phyloP scores from a whole-genome alignment of 1,140 invertebrate species.

The Drosophila eugracilis region DNA sequence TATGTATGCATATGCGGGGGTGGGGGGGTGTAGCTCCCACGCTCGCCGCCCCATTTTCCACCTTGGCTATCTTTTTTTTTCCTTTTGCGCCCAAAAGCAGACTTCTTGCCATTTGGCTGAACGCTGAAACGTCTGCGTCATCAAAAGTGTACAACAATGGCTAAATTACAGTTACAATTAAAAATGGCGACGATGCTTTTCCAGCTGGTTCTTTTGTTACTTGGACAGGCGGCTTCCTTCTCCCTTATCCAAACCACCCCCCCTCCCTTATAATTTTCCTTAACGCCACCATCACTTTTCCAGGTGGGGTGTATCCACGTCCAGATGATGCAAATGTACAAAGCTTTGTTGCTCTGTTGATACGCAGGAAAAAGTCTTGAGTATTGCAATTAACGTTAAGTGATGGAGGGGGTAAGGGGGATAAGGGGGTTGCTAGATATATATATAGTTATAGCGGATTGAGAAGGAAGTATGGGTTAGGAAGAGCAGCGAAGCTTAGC shows the following conservation, averaged over 20 bases:
- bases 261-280: too few relatives aligned
- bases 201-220: conserved; percentile 57
- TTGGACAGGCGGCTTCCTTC: too few relatives aligned
- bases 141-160: conserved; percentile 80
- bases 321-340: conserved; percentile 40
- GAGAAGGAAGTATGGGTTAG: neutral
- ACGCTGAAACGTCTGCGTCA: conserved; percentile 71
- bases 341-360: conserved; percentile 22
- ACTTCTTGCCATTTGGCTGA: conserved; percentile 43
- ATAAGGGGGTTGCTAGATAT: neutral
- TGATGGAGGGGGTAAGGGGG: conserved; percentile 18
- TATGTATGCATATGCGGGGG: too few relatives aligned
- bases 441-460: neutral
- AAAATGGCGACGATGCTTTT: conserved; percentile 72
- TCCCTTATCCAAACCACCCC: too few relatives aligned
- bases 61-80: conserved; percentile 12
- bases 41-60: neutral
- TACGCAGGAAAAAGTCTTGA: conserved; percentile 36
- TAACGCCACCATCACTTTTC: neutral
- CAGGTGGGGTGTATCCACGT: neutral
- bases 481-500: conserved; percentile 7
- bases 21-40: neutral
- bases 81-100: conserved; percentile 18
- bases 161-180: conserved; percentile 84
- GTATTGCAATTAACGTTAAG: conserved; percentile 73